Evolutionary conservation across 1,140 invertebrate genomes (phyloP).

Genomic region (Atta texana): DNA sequence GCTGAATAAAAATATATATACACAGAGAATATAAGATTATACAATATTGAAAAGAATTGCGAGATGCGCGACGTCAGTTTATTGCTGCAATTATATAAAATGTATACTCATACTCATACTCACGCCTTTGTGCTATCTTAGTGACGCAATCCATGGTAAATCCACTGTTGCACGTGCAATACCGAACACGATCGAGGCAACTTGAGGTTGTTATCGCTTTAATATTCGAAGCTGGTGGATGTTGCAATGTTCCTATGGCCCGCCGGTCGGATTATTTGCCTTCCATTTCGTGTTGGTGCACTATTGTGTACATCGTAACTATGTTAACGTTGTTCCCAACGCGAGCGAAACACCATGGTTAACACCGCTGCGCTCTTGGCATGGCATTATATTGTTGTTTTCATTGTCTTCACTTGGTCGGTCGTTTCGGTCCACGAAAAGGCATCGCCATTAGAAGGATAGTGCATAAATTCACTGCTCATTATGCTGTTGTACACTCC

Average conservation of each 20-base stretch:
- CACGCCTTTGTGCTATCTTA: background rate
- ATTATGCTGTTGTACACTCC: conserved; percentile 13
- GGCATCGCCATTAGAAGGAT: background rate
- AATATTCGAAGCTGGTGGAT: conserved; percentile 15
- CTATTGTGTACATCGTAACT: conserved; percentile 21
- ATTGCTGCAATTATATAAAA: background rate
- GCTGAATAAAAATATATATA: background rate
- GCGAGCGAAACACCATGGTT: background rate
- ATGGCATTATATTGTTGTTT: conserved; percentile 28
- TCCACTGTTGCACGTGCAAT: background rate
- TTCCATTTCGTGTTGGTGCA: background rate
- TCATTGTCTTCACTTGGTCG: conserved; percentile 28
- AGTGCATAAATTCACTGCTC: conserved; percentile 37
- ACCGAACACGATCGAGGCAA: background rate
- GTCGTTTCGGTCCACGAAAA: background rate
- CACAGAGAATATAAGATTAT: background rate
- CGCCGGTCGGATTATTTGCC: conserved; percentile 14
- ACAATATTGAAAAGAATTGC: background rate
- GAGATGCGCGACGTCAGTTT: background rate
- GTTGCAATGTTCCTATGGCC: background rate
- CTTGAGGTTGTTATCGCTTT: background rate
- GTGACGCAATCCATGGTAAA: background rate
- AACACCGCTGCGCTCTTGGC: background rate
- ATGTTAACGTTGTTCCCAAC: conserved; percentile 2
- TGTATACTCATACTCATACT: background rate